These are phyloP conservation scores for Neodiprion lecontei DNA, from an alignment of 1,140 invertebrate species.

Conservation along the genomic window DNA sequence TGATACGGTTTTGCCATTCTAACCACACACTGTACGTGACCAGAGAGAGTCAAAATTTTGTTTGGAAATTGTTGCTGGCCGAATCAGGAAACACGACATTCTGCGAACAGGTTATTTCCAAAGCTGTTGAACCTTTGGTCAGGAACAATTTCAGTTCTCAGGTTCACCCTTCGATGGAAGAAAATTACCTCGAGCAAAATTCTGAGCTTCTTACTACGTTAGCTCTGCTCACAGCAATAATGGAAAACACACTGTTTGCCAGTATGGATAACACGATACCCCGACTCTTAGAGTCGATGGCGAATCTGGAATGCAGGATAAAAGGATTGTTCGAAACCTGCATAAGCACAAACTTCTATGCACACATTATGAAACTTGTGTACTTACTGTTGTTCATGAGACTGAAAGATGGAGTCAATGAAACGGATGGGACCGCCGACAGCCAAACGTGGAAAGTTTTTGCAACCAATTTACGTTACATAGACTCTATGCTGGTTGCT, in stretches of 20 bases:
- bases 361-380: conserved; percentile 49
- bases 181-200: conserved; percentile 62
- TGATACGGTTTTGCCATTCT: conserved; percentile 64
- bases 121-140: conserved; percentile 59
- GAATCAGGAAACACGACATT: conserved; percentile 57
- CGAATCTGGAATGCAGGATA: conserved; percentile 47
- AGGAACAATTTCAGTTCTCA: conserved; percentile 52
- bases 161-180: conserved; percentile 48
- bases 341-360: conserved; percentile 52
- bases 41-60: conserved; percentile 64
- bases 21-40: conserved; percentile 72
- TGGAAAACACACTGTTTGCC: conserved; percentile 53
- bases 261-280: conserved; percentile 50
- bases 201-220: conserved; percentile 62
- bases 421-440: conserved; percentile 32
- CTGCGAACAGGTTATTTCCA: conserved; percentile 60
- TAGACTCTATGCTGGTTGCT: conserved; percentile 46
- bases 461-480: conserved; percentile 42
- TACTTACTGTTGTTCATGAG: conserved; percentile 47
- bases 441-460: conserved; percentile 40
- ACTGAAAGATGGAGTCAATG: conserved; percentile 44
- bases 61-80: conserved; percentile 62
- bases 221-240: conserved; percentile 55
- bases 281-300: conserved; percentile 43
- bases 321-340: conserved; percentile 54